Base-by-base conservation (phyloP, 2,113 vertebrate species). In the Candoia aspera region DNA sequence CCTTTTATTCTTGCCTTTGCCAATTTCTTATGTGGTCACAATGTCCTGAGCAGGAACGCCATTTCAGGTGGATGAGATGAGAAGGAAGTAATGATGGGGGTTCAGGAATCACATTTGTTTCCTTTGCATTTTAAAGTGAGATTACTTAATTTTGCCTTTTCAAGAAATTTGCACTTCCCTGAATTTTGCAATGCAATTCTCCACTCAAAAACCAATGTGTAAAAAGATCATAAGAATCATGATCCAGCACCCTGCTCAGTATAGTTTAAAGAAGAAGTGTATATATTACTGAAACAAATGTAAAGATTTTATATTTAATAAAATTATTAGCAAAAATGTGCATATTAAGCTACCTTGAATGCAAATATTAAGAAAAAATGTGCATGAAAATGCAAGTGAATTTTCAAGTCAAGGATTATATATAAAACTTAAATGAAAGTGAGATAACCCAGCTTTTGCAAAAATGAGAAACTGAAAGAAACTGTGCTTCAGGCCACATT, bases 1-100 rank as follows among this genome's bases (percentile, higher is more conserved):
- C 26, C 92, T 95, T 94, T 91, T 94, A 95, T 92, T 59, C 94
- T 93, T 95, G 64, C 91, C 90, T 93, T 93, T 23, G 53, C 49
- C 88, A 57, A 88, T 87, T 95, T 96, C 92, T 95, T 88, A 0
- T 9, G 37, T 88, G 90, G 26, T 93, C 87, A 46, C 93, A 62
- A 91, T 92, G 29, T 55, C 58, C 53, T 90, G 84, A 60, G 24
- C 60, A 87, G 23, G 60, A 24, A 26, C 24, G 58, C 46, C 21
- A 87, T 26, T 42, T 6, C 42, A 3, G 60, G 55, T 5, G 24
- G 11, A 10, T 42, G 33, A 79, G 17, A 42, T 42, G 33, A 79
- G 19, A 79, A 79, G 73, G 33, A 9, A 79, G 19, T 21, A 79
- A 42, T 5, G 0, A 79, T 2, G 33, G 33, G 15, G 68, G 15